These are phyloP conservation scores for Baryphthengus martii DNA, from an alignment of 2,113 vertebrate genomes.

Conservation along the genomic window DNA sequence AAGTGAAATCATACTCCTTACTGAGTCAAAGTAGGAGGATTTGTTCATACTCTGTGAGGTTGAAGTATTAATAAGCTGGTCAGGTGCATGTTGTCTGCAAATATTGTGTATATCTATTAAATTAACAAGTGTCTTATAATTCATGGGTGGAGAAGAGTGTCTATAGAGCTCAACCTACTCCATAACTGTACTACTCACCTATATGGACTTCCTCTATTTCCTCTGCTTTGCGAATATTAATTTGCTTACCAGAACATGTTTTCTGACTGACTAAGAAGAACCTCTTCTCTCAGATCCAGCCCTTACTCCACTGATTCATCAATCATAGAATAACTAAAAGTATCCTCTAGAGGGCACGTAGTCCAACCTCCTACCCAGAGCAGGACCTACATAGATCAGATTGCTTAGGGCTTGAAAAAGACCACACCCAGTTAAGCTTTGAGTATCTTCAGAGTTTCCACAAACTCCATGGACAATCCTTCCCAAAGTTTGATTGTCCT, in stretches of 20 bases:
- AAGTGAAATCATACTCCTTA: neutral
- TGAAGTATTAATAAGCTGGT: slow-evolving; percentile 24
- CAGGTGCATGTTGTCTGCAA: neutral
- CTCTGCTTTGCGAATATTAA: neutral
- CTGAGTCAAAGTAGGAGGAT: neutral
- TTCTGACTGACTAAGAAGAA: too few species aligned
- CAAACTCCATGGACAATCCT: neutral
- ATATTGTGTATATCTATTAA: neutral
- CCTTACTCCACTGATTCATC: neutral
- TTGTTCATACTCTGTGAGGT: neutral
- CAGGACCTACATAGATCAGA: neutral
- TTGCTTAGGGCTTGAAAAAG: neutral
- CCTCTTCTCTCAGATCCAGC: neutral
- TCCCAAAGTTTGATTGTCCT: neutral
- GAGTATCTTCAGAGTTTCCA: neutral
- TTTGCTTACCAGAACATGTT: neutral
- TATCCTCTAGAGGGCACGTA: neutral
- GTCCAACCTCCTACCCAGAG: neutral
- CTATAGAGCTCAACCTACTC: neutral
- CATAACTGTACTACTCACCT: neutral
- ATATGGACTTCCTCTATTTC: neutral
- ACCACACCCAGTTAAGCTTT: neutral
- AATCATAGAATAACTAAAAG: neutral
- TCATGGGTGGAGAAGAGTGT: neutral
- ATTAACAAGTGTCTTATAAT: neutral